A percentile compares a stretch with the other conserved stretches of the same genome.
phyloP scores from a whole-genome alignment of 1,140 invertebrate genomes.

The Drosophila ogumai region DNA sequence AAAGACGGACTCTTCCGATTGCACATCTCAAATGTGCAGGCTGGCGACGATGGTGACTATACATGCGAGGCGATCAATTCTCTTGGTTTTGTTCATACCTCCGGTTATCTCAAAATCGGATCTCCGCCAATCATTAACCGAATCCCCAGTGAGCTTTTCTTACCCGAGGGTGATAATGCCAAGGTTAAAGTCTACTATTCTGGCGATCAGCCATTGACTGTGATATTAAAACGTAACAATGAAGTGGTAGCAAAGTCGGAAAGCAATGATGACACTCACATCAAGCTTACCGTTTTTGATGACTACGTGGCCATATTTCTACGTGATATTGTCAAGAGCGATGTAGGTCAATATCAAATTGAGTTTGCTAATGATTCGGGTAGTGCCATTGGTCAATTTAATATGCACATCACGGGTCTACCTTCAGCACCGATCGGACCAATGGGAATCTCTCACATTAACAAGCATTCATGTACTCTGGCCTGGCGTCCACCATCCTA shows the following conservation, averaged over 20 bases:
- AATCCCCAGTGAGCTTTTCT: constrained; percentile 94
- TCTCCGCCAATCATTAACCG: constrained; percentile 97
- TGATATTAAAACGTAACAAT: constrained; percentile 93
- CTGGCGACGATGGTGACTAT: constrained; percentile 97
- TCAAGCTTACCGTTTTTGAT: constrained; percentile 98
- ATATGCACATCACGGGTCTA: constrained; percentile 94
- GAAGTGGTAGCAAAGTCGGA: constrained; percentile 86
- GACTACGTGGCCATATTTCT: constrained; percentile 98
- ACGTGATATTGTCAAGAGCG: constrained; percentile 93
- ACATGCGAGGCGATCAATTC: constrained; percentile 97
- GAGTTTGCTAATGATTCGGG: constrained; percentile 97
- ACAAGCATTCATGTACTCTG: constrained; percentile 94
- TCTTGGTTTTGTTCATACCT: constrained; percentile 94
- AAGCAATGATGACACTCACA: constrained; percentile 88
- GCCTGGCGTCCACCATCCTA: constrained; percentile 96
- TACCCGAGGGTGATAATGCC: constrained; percentile 97
- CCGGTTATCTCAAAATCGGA: constrained; percentile 94
- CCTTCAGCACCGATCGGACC: constrained; percentile 97
- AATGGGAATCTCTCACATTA: constrained; percentile 94
- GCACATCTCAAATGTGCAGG: constrained; percentile 95
- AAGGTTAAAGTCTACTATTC: constrained; percentile 97
- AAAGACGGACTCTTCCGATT: constrained; percentile 93
- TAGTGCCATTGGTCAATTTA: constrained; percentile 92
- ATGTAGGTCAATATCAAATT: constrained; percentile 94
- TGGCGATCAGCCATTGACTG: constrained; percentile 96